Evolutionary conservation across 2,797 vertebrate genomes (phyloP).

Genomic region (Pantherophis alleghaniensis): DNA sequence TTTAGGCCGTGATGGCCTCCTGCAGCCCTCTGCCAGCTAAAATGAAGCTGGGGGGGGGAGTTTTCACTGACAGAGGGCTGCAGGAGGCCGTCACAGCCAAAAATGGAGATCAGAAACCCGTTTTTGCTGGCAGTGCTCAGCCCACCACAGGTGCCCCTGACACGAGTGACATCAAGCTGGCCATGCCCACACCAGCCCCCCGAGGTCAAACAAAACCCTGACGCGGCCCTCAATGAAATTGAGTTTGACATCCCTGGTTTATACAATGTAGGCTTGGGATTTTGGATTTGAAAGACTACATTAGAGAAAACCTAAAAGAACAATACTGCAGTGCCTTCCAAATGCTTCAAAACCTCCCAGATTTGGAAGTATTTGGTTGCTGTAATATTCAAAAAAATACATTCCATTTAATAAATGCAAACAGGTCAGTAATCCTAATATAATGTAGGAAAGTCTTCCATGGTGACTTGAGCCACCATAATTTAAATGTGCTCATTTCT

Average conservation of each 20-base stretch:
- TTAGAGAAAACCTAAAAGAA: not conserved
- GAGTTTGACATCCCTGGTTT: not conserved
- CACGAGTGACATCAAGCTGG: no score
- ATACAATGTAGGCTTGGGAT: not conserved
- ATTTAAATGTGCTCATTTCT: not conserved
- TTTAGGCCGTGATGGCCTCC: no score
- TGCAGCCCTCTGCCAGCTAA: no score
- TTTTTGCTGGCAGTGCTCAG: no score
- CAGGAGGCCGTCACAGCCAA: no score
- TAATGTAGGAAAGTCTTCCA: not conserved
- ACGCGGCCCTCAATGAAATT: no score
- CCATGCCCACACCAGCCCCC: no score
- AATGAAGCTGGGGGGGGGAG: no score
- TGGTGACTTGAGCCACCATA: not conserved
- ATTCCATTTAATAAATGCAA: not conserved
- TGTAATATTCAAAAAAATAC: not conserved
- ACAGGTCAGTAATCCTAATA: not conserved
- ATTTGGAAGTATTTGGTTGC: not conserved
- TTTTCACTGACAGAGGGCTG: no score
- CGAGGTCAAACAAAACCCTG: no score
- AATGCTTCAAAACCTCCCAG: not conserved
- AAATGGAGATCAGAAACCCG: no score
- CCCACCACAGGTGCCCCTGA: no score
- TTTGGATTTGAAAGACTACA: not conserved
- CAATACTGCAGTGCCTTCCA: not conserved